Percentiles rank a stretch among this genome's conserved stretches.
phyloP scores from a whole-genome alignment of 2,888 invertebrate genomes.

The Sinodicranocentrus sp. region DNA sequence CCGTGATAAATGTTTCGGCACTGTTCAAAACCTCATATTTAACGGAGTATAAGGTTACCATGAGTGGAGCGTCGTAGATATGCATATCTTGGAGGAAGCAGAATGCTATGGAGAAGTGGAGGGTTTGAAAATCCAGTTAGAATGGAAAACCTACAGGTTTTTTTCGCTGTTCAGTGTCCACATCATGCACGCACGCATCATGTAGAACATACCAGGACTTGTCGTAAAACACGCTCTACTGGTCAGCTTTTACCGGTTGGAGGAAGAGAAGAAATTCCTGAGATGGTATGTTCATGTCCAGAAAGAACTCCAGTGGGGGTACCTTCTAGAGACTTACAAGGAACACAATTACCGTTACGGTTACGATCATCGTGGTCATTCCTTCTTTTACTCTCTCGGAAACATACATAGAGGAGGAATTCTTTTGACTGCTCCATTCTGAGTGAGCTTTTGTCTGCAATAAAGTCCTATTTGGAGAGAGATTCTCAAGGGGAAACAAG shows the following conservation, averaged over 20 bases:
- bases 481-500: too few relatives aligned
- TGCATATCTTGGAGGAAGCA: background rate
- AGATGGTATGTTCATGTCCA: too few relatives aligned
- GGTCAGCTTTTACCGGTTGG: slow-evolving; percentile 7
- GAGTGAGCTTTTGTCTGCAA: too few relatives aligned
- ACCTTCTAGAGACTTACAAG: background rate
- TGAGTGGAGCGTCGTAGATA: too few relatives aligned
- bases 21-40: slow-evolving; percentile 23
- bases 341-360: slow-evolving; percentile 18
- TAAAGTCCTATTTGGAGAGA: too few relatives aligned
- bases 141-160: too few relatives aligned
- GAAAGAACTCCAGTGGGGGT: background rate
- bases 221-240: slow-evolving; percentile 46
- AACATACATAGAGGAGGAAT: too few relatives aligned
- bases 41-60: background rate
- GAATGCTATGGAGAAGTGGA: background rate
- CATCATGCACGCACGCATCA: slow-evolving; percentile 17
- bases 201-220: background rate
- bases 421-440: too few relatives aligned
- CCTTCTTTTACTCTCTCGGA: too few relatives aligned
- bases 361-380: slow-evolving; percentile 26
- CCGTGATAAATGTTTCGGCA: slow-evolving; percentile 46
- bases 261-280: slow-evolving; percentile 14
- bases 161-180: background rate
- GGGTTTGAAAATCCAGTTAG: too few relatives aligned